Evolutionary conservation across 2,888 invertebrate genomes (phyloP).

Genomic region (Drosophila bunnanda): DNA sequence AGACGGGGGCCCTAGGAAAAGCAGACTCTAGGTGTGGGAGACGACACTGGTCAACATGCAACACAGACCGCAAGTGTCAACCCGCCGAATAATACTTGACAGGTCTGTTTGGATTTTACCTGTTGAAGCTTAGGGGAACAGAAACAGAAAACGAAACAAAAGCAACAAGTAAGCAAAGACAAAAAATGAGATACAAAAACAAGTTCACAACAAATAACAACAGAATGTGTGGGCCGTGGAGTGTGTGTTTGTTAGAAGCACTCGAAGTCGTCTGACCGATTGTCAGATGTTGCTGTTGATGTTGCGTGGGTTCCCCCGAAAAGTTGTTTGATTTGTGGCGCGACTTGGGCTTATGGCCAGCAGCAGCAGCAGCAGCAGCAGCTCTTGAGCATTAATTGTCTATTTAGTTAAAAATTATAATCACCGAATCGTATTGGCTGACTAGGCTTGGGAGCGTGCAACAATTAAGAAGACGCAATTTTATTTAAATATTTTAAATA

Average conservation of each 20-base stretch:
- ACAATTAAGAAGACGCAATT: not conserved
- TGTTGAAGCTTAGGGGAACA: constrained; percentile 68
- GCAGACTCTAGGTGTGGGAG: constrained; percentile 44
- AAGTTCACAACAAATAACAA: constrained; percentile 67
- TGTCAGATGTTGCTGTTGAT: constrained; percentile 63
- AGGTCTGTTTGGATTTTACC: constrained; percentile 61
- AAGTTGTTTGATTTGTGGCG: constrained; percentile 68
- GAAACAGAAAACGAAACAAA: constrained; percentile 47
- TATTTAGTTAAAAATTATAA: constrained; percentile 62
- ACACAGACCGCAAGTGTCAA: constrained; percentile 57
- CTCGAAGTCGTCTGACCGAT: constrained; percentile 64
- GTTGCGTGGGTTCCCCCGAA: constrained; percentile 40
- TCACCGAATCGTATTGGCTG: constrained; percentile 36
- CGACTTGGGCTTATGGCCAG: constrained; percentile 27
- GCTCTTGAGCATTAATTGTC: constrained; percentile 63
- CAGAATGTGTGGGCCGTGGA: constrained; percentile 61
- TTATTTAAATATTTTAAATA: too few species aligned
- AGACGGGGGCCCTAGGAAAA: constrained; percentile 46
- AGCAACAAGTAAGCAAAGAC: constrained; percentile 67
- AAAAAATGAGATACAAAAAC: constrained; percentile 40
- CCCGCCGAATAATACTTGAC: constrained; percentile 54
- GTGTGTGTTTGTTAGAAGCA: constrained; percentile 67
- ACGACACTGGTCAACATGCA: constrained; percentile 62
- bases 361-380: constrained; percentile 6
- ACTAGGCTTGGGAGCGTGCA: constrained; percentile 1